Percentiles rank a stretch among this genome's conserved stretches.
Evolutionary conservation across 2,888 invertebrate species (phyloP).

Genomic region (Molorchus minor): DNA sequence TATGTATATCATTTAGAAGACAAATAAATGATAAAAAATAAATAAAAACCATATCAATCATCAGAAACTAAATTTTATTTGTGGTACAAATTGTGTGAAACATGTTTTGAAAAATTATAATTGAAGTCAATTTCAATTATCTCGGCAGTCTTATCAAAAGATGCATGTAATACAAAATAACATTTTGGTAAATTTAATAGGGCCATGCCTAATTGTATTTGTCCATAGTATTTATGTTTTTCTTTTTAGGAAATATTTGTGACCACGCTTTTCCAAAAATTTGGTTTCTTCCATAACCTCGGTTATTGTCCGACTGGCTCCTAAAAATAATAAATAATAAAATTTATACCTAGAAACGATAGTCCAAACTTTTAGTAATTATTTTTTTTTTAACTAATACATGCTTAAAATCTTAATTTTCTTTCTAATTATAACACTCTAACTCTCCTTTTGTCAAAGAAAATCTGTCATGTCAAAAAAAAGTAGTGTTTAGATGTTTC

Average conservation of each 20-base stretch:
- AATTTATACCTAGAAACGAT: too few species aligned
- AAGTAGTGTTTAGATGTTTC: too few species aligned
- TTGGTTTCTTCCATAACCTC: conserved; percentile 10
- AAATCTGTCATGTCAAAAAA: too few species aligned
- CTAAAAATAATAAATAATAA: conserved; percentile 13
- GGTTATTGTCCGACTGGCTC: conserved; percentile 9
- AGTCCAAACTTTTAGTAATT: too few species aligned
- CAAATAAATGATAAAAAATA: background rate
- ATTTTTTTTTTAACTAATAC: too few species aligned
- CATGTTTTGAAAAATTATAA: conserved; percentile 9
- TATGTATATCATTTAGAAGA: background rate
- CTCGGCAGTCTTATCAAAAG: conserved; percentile 9
- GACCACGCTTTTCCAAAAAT: conserved; percentile 1
- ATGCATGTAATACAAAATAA: conserved; percentile 25
- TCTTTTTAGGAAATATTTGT: conserved; percentile 20
- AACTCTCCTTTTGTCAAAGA: too few species aligned
- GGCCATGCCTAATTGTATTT: conserved; percentile 29
- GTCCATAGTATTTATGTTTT: conserved; percentile 28
- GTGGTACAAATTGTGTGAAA: background rate
- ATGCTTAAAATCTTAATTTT: too few species aligned
- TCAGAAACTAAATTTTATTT: too few species aligned
- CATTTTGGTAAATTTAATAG: conserved; percentile 27
- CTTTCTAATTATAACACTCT: too few species aligned
- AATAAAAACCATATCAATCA: background rate
- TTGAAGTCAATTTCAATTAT: conserved; percentile 9